phyloP scores from a whole-genome alignment of 2,888 invertebrate genomes.

The Pemphredon lugubris region DNA sequence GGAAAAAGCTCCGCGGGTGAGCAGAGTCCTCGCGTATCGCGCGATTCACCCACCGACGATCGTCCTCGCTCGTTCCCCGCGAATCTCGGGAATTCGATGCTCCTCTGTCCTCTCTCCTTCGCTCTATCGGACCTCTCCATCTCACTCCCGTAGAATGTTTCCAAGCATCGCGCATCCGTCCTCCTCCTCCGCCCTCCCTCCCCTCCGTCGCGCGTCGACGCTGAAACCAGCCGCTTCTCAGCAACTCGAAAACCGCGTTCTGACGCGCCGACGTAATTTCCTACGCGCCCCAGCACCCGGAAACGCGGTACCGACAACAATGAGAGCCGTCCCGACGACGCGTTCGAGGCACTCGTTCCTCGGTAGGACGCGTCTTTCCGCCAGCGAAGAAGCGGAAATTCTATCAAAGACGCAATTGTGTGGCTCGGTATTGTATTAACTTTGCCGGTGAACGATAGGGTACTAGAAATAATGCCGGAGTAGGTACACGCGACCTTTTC shows the following conservation, averaged over 20 bases:
- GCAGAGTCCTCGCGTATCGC: conserved; percentile 6
- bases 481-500: too few species aligned
- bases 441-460: neutral
- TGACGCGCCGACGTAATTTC: conserved; percentile 65
- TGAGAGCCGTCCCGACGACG: conserved; percentile 41
- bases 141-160: too few species aligned
- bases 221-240: conserved; percentile 27
- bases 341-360: conserved; percentile 24
- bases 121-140: too few species aligned
- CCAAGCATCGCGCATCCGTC: neutral
- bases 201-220: conserved; percentile 13
- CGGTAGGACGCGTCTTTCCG: conserved; percentile 39
- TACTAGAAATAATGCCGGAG: conserved; percentile 27
- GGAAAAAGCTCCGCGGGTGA: neutral
- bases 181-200: neutral
- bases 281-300: conserved; percentile 59
- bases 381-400: conserved; percentile 48
- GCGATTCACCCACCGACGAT: conserved; percentile 30
- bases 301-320: conserved; percentile 59
- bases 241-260: conserved; percentile 54
- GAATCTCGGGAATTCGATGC: conserved; percentile 29
- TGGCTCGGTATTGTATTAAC: conserved; percentile 35
- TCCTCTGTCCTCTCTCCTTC: too few species aligned
- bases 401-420: conserved; percentile 44
- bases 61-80: conserved; percentile 36